phyloP scores from a whole-genome alignment of 2,113 vertebrate species.

The Clinocottus analis region DNA sequence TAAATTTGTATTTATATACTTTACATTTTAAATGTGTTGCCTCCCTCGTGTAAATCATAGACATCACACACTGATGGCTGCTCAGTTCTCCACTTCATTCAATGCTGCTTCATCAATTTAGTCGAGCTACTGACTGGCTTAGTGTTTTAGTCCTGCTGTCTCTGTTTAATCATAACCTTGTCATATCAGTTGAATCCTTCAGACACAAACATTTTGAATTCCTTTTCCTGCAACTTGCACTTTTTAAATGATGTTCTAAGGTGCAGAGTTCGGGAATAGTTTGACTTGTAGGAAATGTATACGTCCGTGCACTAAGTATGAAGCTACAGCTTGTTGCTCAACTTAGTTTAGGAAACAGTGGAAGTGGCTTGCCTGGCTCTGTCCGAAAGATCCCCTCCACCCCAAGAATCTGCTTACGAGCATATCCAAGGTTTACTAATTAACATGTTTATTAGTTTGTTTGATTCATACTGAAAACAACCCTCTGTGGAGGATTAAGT shows the following conservation, averaged over 20 bases:
- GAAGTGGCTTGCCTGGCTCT: not conserved
- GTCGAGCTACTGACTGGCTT: conserved; percentile 53
- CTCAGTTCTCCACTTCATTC: conserved; percentile 52
- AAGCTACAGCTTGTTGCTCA: conserved; percentile 8
- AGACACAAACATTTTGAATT: not conserved
- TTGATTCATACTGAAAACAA: not conserved
- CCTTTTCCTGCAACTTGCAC: not conserved
- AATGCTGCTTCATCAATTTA: conserved; percentile 61
- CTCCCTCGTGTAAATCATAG: conserved; percentile 38
- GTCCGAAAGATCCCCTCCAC: not conserved
- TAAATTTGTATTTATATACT: conserved; percentile 74
- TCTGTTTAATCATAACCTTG: conserved; percentile 42
- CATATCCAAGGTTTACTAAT: not conserved
- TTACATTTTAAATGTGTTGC: conserved; percentile 43
- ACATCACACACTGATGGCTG: conserved; percentile 58
- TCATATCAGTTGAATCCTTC: conserved; percentile 40
- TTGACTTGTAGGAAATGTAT: not conserved
- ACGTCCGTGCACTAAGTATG: not conserved
- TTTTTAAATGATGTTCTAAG: not conserved
- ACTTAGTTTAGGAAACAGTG: not conserved
- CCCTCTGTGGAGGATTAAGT: not conserved
- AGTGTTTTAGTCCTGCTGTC: conserved; percentile 68
- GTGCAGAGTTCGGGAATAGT: not conserved
- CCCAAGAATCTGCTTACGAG: not conserved
- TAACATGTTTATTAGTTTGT: not conserved